These are phyloP conservation scores for Proteles cristata DNA, from an alignment of 2,113 vertebrate species.

Conservation along the genomic window DNA sequence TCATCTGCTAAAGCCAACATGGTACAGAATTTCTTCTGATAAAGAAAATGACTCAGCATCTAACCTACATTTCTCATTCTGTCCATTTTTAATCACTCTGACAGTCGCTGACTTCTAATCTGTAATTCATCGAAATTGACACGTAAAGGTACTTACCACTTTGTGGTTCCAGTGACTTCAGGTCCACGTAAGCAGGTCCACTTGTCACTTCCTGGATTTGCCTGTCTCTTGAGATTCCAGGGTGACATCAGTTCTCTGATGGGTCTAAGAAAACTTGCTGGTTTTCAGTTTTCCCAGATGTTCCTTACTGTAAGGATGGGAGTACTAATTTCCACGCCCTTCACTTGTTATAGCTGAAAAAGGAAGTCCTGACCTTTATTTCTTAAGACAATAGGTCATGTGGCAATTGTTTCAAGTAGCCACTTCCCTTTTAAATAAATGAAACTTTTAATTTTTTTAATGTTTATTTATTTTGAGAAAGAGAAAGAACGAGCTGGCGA, in stretches of 20 bases:
- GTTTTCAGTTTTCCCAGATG: background rate
- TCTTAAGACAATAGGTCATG: background rate
- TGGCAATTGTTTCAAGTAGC: background rate
- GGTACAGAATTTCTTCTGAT: background rate
- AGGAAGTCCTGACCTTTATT: background rate
- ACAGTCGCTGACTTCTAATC: background rate
- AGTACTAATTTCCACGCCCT: background rate
- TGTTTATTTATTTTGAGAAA: too few relatives aligned
- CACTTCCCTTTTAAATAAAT: background rate
- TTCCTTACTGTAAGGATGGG: background rate
- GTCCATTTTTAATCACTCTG: background rate
- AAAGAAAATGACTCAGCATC: background rate
- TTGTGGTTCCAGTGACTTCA: background rate
- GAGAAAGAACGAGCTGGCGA: too few relatives aligned
- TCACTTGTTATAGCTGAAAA: background rate
- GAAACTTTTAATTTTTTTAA: background rate
- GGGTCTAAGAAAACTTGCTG: background rate
- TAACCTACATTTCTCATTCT: background rate
- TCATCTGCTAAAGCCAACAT: background rate
- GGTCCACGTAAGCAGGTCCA: fast-evolving
- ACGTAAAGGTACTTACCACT: fast-evolving
- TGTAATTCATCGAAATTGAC: background rate
- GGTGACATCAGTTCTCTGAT: background rate
- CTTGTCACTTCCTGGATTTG: background rate
- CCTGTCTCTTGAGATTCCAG: background rate